Percentiles rank a stretch among this genome's conserved stretches.
Conservation (phyloP, 2,888 invertebrate genomes). For the Aromia moschata region DNA sequence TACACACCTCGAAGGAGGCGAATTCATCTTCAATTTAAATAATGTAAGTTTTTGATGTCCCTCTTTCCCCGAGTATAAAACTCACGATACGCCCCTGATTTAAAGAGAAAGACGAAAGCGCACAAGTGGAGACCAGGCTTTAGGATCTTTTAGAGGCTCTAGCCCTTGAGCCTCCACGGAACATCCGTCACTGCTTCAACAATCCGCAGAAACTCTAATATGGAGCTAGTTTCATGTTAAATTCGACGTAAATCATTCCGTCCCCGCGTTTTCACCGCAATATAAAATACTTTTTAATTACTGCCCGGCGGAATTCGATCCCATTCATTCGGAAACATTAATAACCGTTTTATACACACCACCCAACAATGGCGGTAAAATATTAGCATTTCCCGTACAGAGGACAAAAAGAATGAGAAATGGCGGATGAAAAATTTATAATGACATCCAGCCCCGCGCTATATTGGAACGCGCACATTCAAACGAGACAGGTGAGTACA, state of each 20-base stretch:
- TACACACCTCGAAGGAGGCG: too few relatives aligned
- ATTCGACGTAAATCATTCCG: not conserved
- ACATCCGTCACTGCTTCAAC: too few relatives aligned
- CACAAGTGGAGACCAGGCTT: too few relatives aligned
- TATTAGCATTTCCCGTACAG: conserved; percentile 14
- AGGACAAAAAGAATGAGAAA: conserved; percentile 15
- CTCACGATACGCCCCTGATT: too few relatives aligned
- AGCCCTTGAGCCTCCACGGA: too few relatives aligned
- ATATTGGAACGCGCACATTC: conserved; percentile 14
- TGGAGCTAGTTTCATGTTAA: too few relatives aligned
- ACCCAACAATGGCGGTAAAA: conserved; percentile 7
- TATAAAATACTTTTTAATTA: conserved; percentile 21
- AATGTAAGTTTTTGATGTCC: too few relatives aligned
- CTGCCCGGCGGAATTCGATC: conserved; percentile 1
- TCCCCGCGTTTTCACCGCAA: not conserved
- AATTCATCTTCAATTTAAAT: too few relatives aligned
- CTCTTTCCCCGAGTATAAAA: too few relatives aligned
- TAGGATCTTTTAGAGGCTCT: too few relatives aligned
- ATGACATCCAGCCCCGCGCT: conserved; percentile 5
- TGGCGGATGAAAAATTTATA: conserved; percentile 27
- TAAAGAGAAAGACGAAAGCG: too few relatives aligned
- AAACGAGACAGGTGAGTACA: conserved; percentile 39
- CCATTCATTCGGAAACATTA: conserved; percentile 16
- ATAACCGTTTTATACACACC: conserved; percentile 8
- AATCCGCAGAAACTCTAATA: too few relatives aligned